phyloP scores from a whole-genome alignment of 1,140 invertebrate genomes.

The Mya arenaria region DNA sequence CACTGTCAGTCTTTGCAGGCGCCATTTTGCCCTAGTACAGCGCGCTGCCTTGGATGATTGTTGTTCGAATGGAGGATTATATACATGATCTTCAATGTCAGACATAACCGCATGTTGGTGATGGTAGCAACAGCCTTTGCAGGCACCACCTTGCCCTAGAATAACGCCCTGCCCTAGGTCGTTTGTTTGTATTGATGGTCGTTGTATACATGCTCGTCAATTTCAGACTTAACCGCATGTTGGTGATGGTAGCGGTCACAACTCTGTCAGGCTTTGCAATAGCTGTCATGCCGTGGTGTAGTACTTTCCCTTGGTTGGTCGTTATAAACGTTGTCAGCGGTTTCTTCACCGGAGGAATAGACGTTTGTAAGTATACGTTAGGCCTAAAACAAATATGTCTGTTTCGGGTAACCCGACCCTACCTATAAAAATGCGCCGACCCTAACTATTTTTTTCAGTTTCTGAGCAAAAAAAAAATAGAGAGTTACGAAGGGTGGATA shows the following conservation, averaged over 20 bases:
- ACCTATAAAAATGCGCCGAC: not conserved
- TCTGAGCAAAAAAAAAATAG: too few species aligned
- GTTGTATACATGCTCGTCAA: not conserved
- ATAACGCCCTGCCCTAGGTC: not conserved
- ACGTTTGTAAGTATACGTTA: constrained; percentile 67
- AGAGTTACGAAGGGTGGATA: too few species aligned
- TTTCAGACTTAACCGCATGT: constrained; percentile 57
- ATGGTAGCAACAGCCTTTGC: not conserved
- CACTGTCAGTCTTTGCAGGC: too few species aligned
- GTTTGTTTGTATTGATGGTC: not conserved
- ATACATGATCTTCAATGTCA: not conserved
- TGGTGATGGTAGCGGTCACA: constrained; percentile 55
- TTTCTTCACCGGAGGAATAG: constrained; percentile 69
- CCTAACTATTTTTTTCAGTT: not conserved
- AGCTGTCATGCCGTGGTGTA: constrained; percentile 61
- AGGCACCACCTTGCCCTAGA: not conserved
- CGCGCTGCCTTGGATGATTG: not conserved
- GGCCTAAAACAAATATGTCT: too few species aligned
- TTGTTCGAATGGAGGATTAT: not conserved
- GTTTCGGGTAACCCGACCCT: not conserved
- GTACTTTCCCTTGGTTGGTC: constrained; percentile 52
- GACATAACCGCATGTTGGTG: not conserved
- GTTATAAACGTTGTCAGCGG: constrained; percentile 48
- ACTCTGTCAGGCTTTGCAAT: constrained; percentile 53
- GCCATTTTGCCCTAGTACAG: not conserved